Evolutionary conservation across 2,797 vertebrate genomes (phyloP).

Genomic region (Brotogeris chrysoptera): DNA sequence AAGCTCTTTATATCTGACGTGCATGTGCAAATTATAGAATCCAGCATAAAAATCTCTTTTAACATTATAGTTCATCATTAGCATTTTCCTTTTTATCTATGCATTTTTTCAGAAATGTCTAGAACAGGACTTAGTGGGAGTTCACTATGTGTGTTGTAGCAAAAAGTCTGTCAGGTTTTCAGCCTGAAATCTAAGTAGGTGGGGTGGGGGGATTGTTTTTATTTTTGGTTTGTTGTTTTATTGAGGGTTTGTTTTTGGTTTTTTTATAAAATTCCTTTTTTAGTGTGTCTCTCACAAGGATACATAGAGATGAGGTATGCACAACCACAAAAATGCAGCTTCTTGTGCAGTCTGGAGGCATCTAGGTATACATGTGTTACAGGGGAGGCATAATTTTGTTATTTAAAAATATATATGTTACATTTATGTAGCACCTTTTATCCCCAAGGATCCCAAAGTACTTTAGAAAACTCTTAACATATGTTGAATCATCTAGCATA

Average conservation of each 20-base stretch:
- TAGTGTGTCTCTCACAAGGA: background rate
- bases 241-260: no score
- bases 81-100: background rate
- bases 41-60: background rate
- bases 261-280: background rate
- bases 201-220: background rate
- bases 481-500: background rate
- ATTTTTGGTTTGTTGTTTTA: background rate
- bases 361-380: background rate
- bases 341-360: background rate
- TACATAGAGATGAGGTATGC: background rate
- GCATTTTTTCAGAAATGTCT: background rate
- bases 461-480: background rate
- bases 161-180: slow-evolving; percentile 9
- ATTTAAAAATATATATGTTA: background rate
- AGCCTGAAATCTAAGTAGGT: background rate
- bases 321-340: background rate
- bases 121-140: background rate
- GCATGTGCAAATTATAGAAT: background rate
- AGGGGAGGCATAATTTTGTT: background rate
- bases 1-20: slow-evolving; percentile 17
- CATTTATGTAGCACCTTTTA: background rate
- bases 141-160: background rate
- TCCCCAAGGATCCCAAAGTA: background rate
- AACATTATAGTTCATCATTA: background rate